Percentiles rank a stretch among this genome's conserved stretches.
phyloP scores from a whole-genome alignment of 1,140 invertebrate species.

The Saccostrea cuccullata region DNA sequence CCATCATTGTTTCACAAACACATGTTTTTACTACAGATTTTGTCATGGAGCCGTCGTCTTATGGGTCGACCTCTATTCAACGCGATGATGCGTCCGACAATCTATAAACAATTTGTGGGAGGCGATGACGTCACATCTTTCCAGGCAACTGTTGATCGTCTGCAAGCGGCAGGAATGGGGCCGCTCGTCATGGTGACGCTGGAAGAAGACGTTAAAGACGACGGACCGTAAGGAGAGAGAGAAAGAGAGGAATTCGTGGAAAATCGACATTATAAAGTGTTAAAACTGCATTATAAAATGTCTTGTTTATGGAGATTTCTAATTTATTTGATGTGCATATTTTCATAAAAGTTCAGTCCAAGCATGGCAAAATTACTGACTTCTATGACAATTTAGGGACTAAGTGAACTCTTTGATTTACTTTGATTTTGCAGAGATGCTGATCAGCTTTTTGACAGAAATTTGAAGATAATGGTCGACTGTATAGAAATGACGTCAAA shows the following conservation, averaged over 20 bases:
- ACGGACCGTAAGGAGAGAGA: slow-evolving; percentile 90
- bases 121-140: slow-evolving; percentile 67
- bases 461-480: slow-evolving; percentile 95
- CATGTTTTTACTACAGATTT: neutral
- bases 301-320: no score
- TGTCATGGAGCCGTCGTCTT: slow-evolving; percentile 80
- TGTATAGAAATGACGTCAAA: slow-evolving; percentile 96
- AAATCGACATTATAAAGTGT: no score
- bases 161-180: slow-evolving; percentile 78
- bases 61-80: slow-evolving; percentile 92
- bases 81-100: slow-evolving; percentile 93
- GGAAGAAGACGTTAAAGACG: slow-evolving; percentile 98
- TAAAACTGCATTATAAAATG: no score
- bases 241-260: slow-evolving; percentile 85
- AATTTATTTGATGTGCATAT: no score
- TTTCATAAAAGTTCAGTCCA: no score
- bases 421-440: slow-evolving; percentile 35
- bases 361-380: no score
- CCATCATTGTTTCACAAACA: no score
- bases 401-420: no score
- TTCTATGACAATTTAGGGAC: no score
- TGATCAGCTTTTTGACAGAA: slow-evolving; percentile 91
- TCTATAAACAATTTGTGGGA: slow-evolving; percentile 98
- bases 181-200: slow-evolving; percentile 96
- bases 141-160: neutral